Conservation (phyloP, 2,113 vertebrate genomes). For the Panthera leo region DNA sequence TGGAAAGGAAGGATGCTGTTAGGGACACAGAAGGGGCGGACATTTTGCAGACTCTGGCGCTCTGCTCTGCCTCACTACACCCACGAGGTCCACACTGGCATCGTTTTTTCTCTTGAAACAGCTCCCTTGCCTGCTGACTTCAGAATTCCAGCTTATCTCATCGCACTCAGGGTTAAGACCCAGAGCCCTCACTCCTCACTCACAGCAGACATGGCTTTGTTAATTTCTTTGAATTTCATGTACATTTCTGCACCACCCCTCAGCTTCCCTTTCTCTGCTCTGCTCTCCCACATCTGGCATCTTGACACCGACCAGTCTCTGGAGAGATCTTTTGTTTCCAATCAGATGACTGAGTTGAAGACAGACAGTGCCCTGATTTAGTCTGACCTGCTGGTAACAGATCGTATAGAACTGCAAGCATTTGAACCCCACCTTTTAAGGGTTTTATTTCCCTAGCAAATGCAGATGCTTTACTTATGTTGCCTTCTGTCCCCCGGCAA, state of each 20-base stretch:
- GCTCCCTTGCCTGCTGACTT: not conserved
- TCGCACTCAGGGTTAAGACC: not conserved
- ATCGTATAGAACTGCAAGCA: not conserved
- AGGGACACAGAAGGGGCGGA: not conserved
- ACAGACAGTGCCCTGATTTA: not conserved
- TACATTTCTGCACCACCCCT: not conserved
- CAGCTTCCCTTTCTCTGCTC: not conserved
- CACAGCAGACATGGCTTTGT: fast-evolving
- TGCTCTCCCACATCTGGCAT: not conserved
- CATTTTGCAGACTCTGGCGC: no score
- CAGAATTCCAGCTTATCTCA: not conserved
- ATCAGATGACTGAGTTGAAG: not conserved
- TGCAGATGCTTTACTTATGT: not conserved
- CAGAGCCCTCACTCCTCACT: not conserved
- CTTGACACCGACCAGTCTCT: not conserved
- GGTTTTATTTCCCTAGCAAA: not conserved
- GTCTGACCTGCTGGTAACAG: not conserved
- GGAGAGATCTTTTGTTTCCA: not conserved
- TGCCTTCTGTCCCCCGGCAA: not conserved
- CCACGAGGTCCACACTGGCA: not conserved
- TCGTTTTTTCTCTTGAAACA: not conserved
- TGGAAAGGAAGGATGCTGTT: not conserved
- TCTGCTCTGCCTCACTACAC: not conserved
- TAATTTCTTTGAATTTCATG: not conserved
- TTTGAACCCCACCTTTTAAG: not conserved